phyloP scores from a whole-genome alignment of 2,113 vertebrate genomes.

The Passer montanus region DNA sequence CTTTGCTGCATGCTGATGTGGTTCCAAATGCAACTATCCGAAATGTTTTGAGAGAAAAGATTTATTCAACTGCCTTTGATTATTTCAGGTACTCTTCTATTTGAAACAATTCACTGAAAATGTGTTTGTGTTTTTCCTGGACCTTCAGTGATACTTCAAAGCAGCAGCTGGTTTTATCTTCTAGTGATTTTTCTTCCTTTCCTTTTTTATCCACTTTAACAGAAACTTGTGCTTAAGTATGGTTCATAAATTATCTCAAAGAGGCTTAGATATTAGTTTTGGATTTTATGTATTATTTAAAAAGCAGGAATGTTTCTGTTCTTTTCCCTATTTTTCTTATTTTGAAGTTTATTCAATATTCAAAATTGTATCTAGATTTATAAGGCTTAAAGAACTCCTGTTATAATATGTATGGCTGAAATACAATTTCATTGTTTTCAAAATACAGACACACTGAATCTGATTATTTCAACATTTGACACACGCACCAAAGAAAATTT shows the following conservation, averaged over 20 bases:
- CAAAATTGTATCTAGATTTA: not conserved
- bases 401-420: not conserved
- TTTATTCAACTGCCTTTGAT: constrained; percentile 97
- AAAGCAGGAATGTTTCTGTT: not conserved
- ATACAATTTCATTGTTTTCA: not conserved
- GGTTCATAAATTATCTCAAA: not conserved
- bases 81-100: constrained; percentile 87
- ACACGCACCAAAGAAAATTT: not conserved
- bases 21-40: constrained; percentile 93
- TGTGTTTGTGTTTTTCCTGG: not conserved
- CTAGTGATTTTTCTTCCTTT: not conserved
- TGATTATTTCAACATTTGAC: not conserved
- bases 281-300: not conserved
- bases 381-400: not conserved
- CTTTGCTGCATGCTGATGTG: constrained; percentile 93
- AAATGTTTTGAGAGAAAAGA: constrained; percentile 95
- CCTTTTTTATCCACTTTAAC: not conserved
- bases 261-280: not conserved
- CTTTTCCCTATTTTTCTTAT: not conserved
- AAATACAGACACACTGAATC: not conserved
- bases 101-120: not conserved
- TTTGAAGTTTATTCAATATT: not conserved
- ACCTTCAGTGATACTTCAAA: not conserved
- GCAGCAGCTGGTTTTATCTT: not conserved
- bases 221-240: not conserved